Evolutionary conservation across 2,888 invertebrate species (phyloP).

Genomic region (Cosmopolites sordidus): DNA sequence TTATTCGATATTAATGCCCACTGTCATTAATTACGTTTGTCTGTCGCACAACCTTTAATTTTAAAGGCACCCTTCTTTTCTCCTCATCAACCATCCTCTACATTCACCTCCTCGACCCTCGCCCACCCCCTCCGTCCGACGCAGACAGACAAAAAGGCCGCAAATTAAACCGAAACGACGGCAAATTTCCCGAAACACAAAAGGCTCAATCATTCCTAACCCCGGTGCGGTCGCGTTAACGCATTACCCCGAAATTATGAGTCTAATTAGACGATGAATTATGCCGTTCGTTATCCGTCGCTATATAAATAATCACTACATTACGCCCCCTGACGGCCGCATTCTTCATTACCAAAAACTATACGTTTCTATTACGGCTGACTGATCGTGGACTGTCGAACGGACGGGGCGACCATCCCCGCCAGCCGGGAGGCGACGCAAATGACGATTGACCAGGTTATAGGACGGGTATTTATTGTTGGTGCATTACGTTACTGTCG

Average conservation of each 20-base stretch:
- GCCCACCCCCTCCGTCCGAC: too few species aligned
- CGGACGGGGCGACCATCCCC: not conserved
- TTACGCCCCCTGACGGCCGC: constrained; percentile 43
- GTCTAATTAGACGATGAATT: constrained; percentile 49
- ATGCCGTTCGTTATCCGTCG: constrained; percentile 48
- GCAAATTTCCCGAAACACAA: constrained; percentile 25
- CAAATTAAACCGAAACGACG: constrained; percentile 25
- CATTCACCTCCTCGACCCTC: too few species aligned
- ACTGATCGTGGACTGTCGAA: constrained; percentile 36
- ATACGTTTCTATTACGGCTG: constrained; percentile 48
- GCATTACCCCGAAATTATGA: constrained; percentile 49
- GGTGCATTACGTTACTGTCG: not conserved
- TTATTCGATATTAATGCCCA: too few species aligned
- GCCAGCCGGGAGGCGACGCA: not conserved
- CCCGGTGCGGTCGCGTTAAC: constrained; percentile 44
- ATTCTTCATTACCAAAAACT: constrained; percentile 50
- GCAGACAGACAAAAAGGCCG: constrained; percentile 16
- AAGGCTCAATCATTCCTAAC: constrained; percentile 47
- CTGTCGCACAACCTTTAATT: too few species aligned
- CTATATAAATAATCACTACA: constrained; percentile 49
- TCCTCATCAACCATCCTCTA: too few species aligned
- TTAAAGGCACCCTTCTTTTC: too few species aligned
- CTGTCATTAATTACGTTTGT: not conserved
- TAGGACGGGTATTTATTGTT: constrained; percentile 1
- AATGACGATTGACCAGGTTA: constrained; percentile 22